Conservation (phyloP, 1,140 invertebrate genomes). For the Sesamia nonagrioides region DNA sequence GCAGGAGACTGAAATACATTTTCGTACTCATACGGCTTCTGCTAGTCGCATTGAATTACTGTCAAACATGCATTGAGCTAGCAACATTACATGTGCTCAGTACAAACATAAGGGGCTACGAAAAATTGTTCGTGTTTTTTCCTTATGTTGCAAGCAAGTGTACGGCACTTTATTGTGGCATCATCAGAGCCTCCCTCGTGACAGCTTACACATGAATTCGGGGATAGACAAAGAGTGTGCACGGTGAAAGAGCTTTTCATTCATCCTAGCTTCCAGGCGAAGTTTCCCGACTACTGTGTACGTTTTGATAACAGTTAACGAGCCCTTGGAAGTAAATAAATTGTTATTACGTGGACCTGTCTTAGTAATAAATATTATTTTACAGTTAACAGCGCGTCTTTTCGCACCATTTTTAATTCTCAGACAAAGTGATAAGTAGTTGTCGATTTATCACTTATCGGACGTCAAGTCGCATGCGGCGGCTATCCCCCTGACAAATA, state of each 20-base stretch:
- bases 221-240: slow-evolving; percentile 71
- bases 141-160: slow-evolving; percentile 54
- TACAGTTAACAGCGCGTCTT: slow-evolving; percentile 18
- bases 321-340: too few relatives aligned
- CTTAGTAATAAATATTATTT: slow-evolving; percentile 34
- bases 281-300: slow-evolving; percentile 61
- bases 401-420: slow-evolving; percentile 18
- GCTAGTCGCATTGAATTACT: slow-evolving; percentile 23
- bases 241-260: slow-evolving; percentile 75
- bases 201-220: slow-evolving; percentile 72
- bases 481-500: neutral
- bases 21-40: slow-evolving; percentile 15
- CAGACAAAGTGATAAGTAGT: slow-evolving; percentile 3
- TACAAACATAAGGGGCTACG: slow-evolving; percentile 26
- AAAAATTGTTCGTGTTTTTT: slow-evolving; percentile 38
- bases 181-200: slow-evolving; percentile 57
- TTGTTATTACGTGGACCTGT: slow-evolving; percentile 46
- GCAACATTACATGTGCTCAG: slow-evolving; percentile 15
- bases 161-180: slow-evolving; percentile 57
- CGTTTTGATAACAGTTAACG: slow-evolving; percentile 66
- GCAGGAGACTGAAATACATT: slow-evolving; percentile 12
- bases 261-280: slow-evolving; percentile 55
- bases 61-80: slow-evolving; percentile 35
- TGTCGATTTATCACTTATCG: slow-evolving; percentile 18
- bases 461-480: neutral